These are phyloP conservation scores for Euwallacea similis DNA, from an alignment of 1,140 invertebrate genomes.

Conservation along the genomic window DNA sequence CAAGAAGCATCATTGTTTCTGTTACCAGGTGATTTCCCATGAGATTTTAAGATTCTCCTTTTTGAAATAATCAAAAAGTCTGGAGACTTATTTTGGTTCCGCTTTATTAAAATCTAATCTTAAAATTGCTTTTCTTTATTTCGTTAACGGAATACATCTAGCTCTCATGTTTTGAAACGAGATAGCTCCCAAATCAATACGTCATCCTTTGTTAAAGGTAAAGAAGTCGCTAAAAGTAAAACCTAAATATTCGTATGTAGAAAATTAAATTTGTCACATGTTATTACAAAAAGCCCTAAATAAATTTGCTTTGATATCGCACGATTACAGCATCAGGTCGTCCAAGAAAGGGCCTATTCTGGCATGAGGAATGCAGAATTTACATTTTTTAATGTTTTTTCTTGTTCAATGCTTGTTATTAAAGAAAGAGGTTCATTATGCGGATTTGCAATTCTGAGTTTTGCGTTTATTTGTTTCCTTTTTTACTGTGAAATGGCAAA, in stretches of 20 bases:
- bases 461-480: constrained; percentile 12
- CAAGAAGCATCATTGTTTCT: too few species aligned
- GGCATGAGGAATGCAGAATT: neutral
- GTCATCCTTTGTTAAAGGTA: neutral
- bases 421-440: constrained; percentile 7
- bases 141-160: too few species aligned
- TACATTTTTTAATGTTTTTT: constrained; percentile 13
- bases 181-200: neutral
- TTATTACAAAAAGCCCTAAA: constrained; percentile 3
- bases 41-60: too few species aligned
- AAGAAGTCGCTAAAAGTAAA: constrained; percentile 8
- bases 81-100: too few species aligned
- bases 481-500: neutral
- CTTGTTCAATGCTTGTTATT: constrained; percentile 8
- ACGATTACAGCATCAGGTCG: constrained; percentile 17
- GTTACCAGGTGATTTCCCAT: too few species aligned
- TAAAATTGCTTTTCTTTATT: too few species aligned
- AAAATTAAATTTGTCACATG: constrained; percentile 10
- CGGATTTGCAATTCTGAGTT: constrained; percentile 6
- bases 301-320: constrained; percentile 16
- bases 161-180: too few species aligned
- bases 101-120: too few species aligned
- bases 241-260: neutral
- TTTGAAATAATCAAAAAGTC: too few species aligned
- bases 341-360: neutral